Evolutionary conservation across 1,140 invertebrate genomes (phyloP).

Genomic region (Drosophila erecta): DNA sequence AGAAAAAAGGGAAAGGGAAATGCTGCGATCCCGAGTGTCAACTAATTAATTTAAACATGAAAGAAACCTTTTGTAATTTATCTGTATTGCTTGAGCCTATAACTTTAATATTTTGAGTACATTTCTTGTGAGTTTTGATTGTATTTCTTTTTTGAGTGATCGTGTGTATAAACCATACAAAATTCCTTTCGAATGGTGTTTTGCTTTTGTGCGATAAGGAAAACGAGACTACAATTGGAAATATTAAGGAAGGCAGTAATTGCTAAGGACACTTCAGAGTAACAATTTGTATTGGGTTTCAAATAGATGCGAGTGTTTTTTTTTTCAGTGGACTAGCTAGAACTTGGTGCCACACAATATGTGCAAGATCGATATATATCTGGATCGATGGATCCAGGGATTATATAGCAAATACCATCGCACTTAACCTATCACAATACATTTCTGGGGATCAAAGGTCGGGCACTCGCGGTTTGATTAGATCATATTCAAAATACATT

Average conservation of each 20-base stretch:
- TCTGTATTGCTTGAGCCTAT: slow-evolving; percentile 16
- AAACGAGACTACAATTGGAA: slow-evolving; percentile 19
- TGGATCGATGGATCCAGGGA: slow-evolving; percentile 25
- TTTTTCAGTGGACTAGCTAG: slow-evolving; percentile 14
- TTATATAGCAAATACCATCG: slow-evolving; percentile 23
- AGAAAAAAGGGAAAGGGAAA: slow-evolving; percentile 2
- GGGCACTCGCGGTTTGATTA: slow-evolving; percentile 51
- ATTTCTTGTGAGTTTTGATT: slow-evolving; percentile 20
- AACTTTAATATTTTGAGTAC: slow-evolving; percentile 14
- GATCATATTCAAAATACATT: slow-evolving; percentile 73
- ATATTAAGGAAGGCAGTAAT: slow-evolving; percentile 37
- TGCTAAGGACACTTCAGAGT: slow-evolving; percentile 78
- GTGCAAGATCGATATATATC: slow-evolving; percentile 26
- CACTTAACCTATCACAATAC: slow-evolving; percentile 52
- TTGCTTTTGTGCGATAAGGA: slow-evolving; percentile 20
- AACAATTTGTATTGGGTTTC: slow-evolving; percentile 31
- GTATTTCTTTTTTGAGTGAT: slow-evolving; percentile 4
- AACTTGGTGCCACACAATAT: slow-evolving; percentile 21
- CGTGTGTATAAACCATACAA: slow-evolving; percentile 23
- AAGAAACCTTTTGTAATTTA: slow-evolving; percentile 21
- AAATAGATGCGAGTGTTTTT: slow-evolving; percentile 37
- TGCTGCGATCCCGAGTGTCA: slow-evolving; percentile 2
- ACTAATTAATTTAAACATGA: slow-evolving; percentile 9
- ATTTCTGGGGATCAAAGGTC: slow-evolving; percentile 40
- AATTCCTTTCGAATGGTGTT: slow-evolving; percentile 9